These are phyloP conservation scores for Apodemus speciosus DNA, from an alignment of 2,113 vertebrate genomes.

Conservation along the genomic window DNA sequence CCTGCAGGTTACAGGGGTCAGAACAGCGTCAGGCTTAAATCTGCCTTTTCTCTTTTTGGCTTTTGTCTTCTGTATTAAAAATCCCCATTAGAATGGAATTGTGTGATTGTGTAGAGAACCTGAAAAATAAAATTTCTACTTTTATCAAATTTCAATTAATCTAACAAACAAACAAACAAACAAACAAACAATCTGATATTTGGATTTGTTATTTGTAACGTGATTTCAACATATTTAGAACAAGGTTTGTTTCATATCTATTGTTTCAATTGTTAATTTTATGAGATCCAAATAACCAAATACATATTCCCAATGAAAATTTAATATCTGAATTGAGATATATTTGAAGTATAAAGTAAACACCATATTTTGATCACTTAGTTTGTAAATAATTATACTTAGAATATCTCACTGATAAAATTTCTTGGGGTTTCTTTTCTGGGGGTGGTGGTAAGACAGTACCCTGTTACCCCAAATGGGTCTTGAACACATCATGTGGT, in stretches of 20 bases:
- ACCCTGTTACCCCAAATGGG: background rate
- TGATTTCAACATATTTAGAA: constrained; percentile 28
- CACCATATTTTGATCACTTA: constrained; percentile 26
- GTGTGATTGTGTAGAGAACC: background rate
- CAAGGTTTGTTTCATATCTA: background rate
- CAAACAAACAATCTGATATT: too few species aligned
- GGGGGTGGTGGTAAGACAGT: background rate
- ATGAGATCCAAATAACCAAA: background rate
- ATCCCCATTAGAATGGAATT: background rate
- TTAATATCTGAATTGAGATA: constrained; percentile 20
- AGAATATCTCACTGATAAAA: background rate
- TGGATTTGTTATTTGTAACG: constrained; percentile 9
- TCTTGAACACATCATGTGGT: background rate
- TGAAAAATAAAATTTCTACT: background rate
- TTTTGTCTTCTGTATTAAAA: background rate
- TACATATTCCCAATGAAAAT: constrained; percentile 20
- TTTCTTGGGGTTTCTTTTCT: background rate
- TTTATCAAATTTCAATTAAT: constrained; percentile 4
- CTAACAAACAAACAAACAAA: background rate
- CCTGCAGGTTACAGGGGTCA: background rate
- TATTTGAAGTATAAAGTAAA: background rate
- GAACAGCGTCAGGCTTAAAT: background rate
- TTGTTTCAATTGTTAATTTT: constrained; percentile 39
- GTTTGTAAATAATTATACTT: background rate
- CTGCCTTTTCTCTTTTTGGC: background rate